Conservation (phyloP, 2,113 vertebrate species). For the Amazona vittata region DNA sequence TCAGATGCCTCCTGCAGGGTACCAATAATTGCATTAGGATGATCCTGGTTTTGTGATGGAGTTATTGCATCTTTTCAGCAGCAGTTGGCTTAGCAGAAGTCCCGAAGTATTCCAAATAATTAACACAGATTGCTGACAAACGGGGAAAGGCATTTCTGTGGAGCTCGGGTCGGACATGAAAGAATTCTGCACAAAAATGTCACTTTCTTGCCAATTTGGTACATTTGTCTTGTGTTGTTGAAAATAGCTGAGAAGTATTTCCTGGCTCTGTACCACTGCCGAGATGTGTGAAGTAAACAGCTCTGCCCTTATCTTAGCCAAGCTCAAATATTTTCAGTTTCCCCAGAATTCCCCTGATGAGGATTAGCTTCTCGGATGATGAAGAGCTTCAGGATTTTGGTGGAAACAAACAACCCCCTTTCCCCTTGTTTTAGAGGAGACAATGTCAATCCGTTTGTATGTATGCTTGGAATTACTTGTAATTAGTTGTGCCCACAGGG, state of each 20-base stretch:
- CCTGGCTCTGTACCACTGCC: slow-evolving; percentile 25
- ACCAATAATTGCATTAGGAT: neutral
- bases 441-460: neutral
- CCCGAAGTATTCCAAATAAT: neutral
- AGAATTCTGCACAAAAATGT: slow-evolving; percentile 50
- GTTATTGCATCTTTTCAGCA: neutral
- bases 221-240: slow-evolving; percentile 55
- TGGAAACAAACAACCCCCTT: neutral
- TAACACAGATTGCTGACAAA: neutral
- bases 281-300: slow-evolving; percentile 67
- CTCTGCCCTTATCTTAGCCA: slow-evolving; percentile 54
- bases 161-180: neutral
- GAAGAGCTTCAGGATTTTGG: slow-evolving; percentile 22
- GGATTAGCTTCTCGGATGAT: slow-evolving; percentile 51
- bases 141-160: neutral
- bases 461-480: neutral
- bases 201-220: slow-evolving; percentile 43
- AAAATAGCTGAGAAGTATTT: slow-evolving; percentile 59
- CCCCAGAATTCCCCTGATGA: slow-evolving; percentile 54
- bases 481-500: neutral
- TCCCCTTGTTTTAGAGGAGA: neutral
- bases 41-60: neutral
- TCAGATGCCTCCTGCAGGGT: accelerated
- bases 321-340: slow-evolving; percentile 56
- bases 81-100: neutral